Percentiles rank a stretch among this genome's conserved stretches.
phyloP scores from a whole-genome alignment of 1,140 invertebrate species.

The Ectropis grisescens region DNA sequence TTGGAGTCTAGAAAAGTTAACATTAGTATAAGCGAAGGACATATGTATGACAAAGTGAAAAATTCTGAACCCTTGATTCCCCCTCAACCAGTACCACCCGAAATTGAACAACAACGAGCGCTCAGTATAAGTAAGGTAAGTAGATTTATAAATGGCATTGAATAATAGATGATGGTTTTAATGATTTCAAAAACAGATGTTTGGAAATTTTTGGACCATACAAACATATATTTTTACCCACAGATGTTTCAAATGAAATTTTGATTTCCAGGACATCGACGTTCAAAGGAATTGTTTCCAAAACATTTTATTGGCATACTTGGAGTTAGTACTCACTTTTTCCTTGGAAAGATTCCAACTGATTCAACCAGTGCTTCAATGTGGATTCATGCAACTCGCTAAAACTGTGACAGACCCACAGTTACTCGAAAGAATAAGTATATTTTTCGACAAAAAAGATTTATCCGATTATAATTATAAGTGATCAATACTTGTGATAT shows the following conservation, averaged over 20 bases:
- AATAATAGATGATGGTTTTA: too few species aligned
- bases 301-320: conserved; percentile 73
- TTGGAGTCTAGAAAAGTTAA: conserved; percentile 64
- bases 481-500: conserved; percentile 48
- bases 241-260: too few species aligned
- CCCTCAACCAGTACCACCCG: conserved; percentile 74
- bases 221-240: too few species aligned
- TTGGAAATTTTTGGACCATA: too few species aligned
- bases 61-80: conserved; percentile 64
- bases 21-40: conserved; percentile 68
- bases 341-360: conserved; percentile 68
- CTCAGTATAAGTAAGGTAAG: conserved; percentile 84
- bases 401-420: conserved; percentile 68
- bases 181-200: too few species aligned
- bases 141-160: not conserved
- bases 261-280: conserved; percentile 71
- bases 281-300: conserved; percentile 70
- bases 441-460: conserved; percentile 63
- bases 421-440: conserved; percentile 57
- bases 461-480: conserved; percentile 50
- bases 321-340: conserved; percentile 71
- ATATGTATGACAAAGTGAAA: conserved; percentile 66
- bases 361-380: conserved; percentile 65
- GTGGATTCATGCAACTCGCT: conserved; percentile 68
- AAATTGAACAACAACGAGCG: conserved; percentile 82